Evolutionary conservation across 2,113 vertebrate species (phyloP), one percentile per base, ranked within the genome.

Genomic region (Antennarius striatus): DNA sequence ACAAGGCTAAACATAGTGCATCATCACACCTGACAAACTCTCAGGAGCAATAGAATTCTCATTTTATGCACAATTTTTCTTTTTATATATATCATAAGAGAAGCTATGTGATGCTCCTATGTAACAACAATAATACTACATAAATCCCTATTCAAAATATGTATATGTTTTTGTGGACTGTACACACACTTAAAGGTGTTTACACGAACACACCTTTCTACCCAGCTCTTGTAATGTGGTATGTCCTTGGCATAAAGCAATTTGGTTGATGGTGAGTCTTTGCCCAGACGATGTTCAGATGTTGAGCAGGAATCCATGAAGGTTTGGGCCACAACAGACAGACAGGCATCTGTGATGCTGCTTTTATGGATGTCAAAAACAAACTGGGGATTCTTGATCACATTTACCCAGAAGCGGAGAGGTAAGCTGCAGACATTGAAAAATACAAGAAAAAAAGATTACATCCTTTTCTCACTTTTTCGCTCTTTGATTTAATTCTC

Each of bases 221-320:
- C 96, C 96, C 96, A 98, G 91, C 94, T 96, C 87, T 98, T 98
- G 87, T 98, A 98, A 89, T 96, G 96, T 62, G 96, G 96, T 80
- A 98, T 98, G 85, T 98, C 96, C 95, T 98, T 98, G 91, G 96
- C 96, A 0, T 98, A 98, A 0, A 98, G 94, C 3, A 98, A 91
- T 85, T 98, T 98, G 88, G 96, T 98, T 85, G 95, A 97, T 29
- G 96, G 96, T 0, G 96, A 98, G 73, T 98, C 96, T 77, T 98
- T 98, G 80, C 96, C 96, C 77, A 98, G 93, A 2, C 96, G 95
- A 56, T 98, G 96, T 80, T 98, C 96, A 0, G 96, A 98, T 0
- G 96, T 98, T 14, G 96, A 98, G 53, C 96, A 98, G 1, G 96
- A 98, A 40, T 98, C 96, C 96, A 98, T 98, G 82, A 98, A 98